Conservation (phyloP, 2,113 vertebrate genomes). For the Bungarus multicinctus region DNA sequence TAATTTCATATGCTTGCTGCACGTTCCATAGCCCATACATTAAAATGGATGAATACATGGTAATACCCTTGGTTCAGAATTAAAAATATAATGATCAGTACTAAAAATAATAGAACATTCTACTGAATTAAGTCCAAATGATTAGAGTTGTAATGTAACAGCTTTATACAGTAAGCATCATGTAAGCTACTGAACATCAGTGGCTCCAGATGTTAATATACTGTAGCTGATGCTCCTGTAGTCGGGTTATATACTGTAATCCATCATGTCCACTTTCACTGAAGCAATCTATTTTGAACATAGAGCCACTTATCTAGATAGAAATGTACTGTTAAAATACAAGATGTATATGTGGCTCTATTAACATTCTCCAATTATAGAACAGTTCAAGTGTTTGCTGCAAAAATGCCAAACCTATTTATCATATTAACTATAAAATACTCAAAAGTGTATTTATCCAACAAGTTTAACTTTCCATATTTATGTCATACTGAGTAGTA, state of each 20-base stretch:
- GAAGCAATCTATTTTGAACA: not conserved
- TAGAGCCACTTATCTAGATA: not conserved
- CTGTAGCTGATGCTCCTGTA: not conserved
- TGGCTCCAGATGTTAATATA: not conserved
- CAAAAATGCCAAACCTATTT: not conserved
- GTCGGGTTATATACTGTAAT: not conserved
- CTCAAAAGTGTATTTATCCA: not conserved
- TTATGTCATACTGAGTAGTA: not conserved
- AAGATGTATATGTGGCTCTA: not conserved
- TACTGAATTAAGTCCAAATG: not conserved
- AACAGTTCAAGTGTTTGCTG: not conserved
- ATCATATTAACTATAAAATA: not conserved
- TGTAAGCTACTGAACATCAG: not conserved
- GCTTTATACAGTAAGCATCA: not conserved
- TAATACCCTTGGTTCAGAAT: not conserved
- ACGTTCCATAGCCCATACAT: not conserved
- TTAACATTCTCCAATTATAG: not conserved
- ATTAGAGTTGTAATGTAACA: constrained; percentile 2
- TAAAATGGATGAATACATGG: not conserved
- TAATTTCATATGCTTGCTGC: not conserved
- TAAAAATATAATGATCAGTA: not conserved
- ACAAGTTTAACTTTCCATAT: not conserved
- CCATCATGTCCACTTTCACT: not conserved
- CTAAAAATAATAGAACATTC: not conserved
- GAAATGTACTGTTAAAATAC: not conserved